A percentile compares a stretch with the other conserved stretches of the same genome.
These are phyloP conservation scores for Schizopygopsis malacanthus DNA, from an alignment of 2,797 vertebrate genomes.

Conservation along the genomic window DNA sequence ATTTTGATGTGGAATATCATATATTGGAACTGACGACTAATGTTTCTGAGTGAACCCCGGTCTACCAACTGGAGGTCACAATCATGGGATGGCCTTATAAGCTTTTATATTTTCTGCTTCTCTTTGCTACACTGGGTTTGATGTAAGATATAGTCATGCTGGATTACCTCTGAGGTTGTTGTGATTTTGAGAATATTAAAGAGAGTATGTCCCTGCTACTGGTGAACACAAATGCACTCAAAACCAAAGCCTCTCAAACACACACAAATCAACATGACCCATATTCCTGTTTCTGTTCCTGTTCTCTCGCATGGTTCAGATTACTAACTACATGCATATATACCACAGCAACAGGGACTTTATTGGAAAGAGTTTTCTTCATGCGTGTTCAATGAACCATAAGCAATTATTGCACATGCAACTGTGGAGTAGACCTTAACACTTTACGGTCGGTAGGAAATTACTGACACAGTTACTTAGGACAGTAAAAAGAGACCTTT, in stretches of 20 bases:
- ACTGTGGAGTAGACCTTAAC: background rate
- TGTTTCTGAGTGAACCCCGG: slow-evolving; percentile 8
- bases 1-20: background rate
- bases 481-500: background rate
- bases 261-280: slow-evolving; percentile 48
- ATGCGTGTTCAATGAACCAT: background rate
- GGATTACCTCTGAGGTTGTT: slow-evolving; percentile 74
- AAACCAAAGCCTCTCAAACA: slow-evolving; percentile 67
- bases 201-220: slow-evolving; percentile 5
- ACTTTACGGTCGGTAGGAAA: background rate
- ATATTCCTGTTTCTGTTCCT: slow-evolving; percentile 46
- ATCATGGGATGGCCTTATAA: slow-evolving; percentile 6
- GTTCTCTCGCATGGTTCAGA: background rate
- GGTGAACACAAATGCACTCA: slow-evolving; percentile 54
- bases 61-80: background rate
- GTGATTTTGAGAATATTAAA: slow-evolving; percentile 72
- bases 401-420: background rate
- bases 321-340: background rate
- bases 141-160: slow-evolving; percentile 64
- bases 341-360: background rate
- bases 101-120: slow-evolving; percentile 13
- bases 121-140: slow-evolving; percentile 19
- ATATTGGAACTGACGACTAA: background rate
- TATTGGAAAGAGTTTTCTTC: background rate
- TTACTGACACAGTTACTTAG: background rate